A percentile compares a stretch with the other conserved stretches of the same genome.
Conservation (phyloP, 1,140 invertebrate genomes). For the Lordiphosa clarofinis region DNA sequence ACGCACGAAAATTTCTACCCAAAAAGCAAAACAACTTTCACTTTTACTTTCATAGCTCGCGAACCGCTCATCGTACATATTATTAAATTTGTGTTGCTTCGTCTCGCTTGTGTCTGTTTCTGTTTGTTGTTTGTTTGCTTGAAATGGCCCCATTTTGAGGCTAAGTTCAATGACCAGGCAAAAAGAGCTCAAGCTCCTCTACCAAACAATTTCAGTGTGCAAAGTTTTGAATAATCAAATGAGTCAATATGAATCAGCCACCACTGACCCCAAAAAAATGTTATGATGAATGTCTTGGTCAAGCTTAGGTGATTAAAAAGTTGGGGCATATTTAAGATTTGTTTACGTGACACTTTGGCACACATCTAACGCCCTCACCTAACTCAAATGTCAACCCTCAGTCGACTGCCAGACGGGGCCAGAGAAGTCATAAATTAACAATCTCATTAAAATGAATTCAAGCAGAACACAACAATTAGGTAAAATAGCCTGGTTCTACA, state of each 20-base stretch:
- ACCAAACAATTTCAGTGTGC: too few relatives aligned
- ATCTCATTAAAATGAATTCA: slow-evolving; percentile 33
- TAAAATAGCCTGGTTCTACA: neutral
- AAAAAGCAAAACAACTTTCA: slow-evolving; percentile 56
- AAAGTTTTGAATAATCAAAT: slow-evolving; percentile 19
- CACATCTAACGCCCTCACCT: too few relatives aligned
- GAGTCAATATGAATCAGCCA: slow-evolving; percentile 19
- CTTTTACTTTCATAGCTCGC: slow-evolving; percentile 64
- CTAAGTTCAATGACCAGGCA: slow-evolving; percentile 56
- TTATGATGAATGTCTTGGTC: too few relatives aligned
- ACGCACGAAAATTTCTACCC: slow-evolving; percentile 60
- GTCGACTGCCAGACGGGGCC: slow-evolving; percentile 34
- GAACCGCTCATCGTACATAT: slow-evolving; percentile 28
- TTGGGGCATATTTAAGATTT: too few relatives aligned
- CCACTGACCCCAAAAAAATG: too few relatives aligned
- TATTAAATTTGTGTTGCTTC: slow-evolving; percentile 47
- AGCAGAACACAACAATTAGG: slow-evolving; percentile 9
- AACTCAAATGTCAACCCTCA: slow-evolving; percentile 6
- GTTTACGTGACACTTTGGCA: too few relatives aligned
- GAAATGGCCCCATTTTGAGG: slow-evolving; percentile 54
- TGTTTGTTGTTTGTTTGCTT: slow-evolving; percentile 32
- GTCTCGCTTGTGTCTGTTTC: slow-evolving; percentile 11
- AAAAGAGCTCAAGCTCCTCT: neutral
- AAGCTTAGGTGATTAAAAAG: neutral
- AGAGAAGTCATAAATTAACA: slow-evolving; percentile 41